Percentiles rank a stretch among this genome's conserved stretches.
Conservation (phyloP, 2,113 vertebrate species). For the Pantherophis guttatus region DNA sequence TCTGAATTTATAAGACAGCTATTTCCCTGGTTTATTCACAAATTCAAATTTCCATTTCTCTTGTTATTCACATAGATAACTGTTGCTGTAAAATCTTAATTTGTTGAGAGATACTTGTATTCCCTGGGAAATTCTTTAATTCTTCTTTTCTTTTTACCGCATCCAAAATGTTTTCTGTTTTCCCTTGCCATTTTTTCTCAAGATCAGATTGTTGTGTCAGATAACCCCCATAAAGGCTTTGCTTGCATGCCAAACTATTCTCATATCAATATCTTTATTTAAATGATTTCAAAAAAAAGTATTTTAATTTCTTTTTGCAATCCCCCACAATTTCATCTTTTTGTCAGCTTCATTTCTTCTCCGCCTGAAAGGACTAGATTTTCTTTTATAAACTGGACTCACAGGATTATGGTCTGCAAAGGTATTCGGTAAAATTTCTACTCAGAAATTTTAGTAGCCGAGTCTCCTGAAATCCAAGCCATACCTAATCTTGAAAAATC, state of each 20-base stretch:
- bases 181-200: background rate
- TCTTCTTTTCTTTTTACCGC: background rate
- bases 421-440: too few relatives aligned
- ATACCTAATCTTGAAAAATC: too few relatives aligned
- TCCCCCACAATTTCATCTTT: background rate
- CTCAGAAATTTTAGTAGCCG: too few relatives aligned
- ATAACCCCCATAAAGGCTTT: background rate
- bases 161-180: background rate
- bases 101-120: background rate
- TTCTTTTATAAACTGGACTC: background rate
- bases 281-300: background rate
- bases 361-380: background rate
- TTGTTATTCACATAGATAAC: background rate
- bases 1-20: background rate
- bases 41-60: background rate
- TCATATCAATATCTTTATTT: background rate
- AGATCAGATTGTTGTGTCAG: background rate
- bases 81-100: background rate
- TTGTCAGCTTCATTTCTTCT: background rate
- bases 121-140: background rate
- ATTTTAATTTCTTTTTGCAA: background rate
- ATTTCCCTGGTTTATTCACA: background rate
- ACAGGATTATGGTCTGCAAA: too few relatives aligned
- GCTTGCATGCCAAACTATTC: background rate
- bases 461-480: too few relatives aligned